These are phyloP conservation scores for Drosophila phalerata DNA, from an alignment of 2,888 invertebrate genomes.

Conservation along the genomic window DNA sequence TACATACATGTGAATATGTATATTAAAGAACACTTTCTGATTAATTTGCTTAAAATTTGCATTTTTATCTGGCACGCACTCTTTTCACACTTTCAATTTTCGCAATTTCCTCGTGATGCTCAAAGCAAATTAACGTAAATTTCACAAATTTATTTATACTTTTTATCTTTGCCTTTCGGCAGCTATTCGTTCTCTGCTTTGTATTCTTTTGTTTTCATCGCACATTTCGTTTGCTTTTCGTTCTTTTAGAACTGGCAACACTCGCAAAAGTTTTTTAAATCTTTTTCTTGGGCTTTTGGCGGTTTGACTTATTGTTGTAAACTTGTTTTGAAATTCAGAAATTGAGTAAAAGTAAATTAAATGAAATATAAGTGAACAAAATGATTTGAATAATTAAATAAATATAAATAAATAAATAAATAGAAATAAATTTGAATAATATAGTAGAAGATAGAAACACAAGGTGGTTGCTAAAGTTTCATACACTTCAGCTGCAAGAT, in stretches of 20 bases:
- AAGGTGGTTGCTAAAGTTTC: conserved; percentile 1
- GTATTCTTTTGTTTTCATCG: conserved; percentile 60
- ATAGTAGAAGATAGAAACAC: background rate
- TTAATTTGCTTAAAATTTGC: conserved; percentile 15
- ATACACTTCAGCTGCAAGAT: conserved; percentile 24
- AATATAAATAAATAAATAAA: background rate
- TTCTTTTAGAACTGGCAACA: conserved; percentile 53
- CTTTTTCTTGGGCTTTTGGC: conserved; percentile 38
- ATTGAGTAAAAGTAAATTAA: background rate
- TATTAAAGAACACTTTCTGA: conserved; percentile 4
- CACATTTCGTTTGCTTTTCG: conserved; percentile 46
- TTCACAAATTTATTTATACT: conserved; percentile 43
- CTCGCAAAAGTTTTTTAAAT: conserved; percentile 39
- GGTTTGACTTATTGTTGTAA: conserved; percentile 3
- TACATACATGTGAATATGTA: background rate
- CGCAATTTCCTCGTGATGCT: background rate
- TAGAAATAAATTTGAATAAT: background rate
- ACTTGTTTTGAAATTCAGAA: background rate
- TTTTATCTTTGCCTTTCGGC: conserved; percentile 8
- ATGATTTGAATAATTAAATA: background rate
- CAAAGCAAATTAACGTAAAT: conserved; percentile 8
- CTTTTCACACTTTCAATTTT: conserved; percentile 38
- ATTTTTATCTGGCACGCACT: conserved; percentile 32
- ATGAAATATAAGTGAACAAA: background rate
- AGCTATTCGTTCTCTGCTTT: conserved; percentile 39